Evolutionary conservation across 1,140 invertebrate species (phyloP).

Genomic region (Zaprionus taronus): DNA sequence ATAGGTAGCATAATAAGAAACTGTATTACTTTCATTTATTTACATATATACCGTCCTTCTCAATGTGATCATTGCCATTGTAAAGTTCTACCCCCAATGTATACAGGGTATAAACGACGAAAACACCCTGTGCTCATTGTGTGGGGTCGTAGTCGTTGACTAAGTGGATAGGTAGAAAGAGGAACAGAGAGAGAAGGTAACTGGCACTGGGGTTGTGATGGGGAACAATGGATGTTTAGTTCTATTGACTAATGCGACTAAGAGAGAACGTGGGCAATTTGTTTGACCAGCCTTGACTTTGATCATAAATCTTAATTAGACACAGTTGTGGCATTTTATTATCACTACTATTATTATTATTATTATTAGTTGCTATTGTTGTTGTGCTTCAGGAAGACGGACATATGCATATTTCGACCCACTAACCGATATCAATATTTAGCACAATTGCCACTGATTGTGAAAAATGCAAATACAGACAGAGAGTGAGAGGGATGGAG

Average conservation of each 20-base stretch:
- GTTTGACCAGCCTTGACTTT: slow-evolving; percentile 58
- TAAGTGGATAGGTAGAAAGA: background rate
- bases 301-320: slow-evolving; percentile 67
- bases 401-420: slow-evolving; percentile 22
- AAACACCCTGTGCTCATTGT: background rate
- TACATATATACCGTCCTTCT: too few species aligned
- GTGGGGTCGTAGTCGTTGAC: background rate
- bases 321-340: slow-evolving; percentile 42
- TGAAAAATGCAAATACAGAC: slow-evolving; percentile 12
- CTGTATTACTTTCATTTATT: too few species aligned
- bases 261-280: slow-evolving; percentile 22
- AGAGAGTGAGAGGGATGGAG: background rate
- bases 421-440: slow-evolving; percentile 49
- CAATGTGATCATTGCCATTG: too few species aligned
- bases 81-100: too few species aligned
- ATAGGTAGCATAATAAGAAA: too few species aligned
- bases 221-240: slow-evolving; percentile 14
- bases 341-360: slow-evolving; percentile 14
- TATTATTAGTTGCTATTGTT: slow-evolving; percentile 7
- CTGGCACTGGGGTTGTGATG: background rate
- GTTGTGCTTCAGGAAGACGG: background rate
- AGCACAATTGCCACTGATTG: slow-evolving; percentile 51
- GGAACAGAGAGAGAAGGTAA: background rate
- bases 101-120: background rate
- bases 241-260: slow-evolving; percentile 37